phyloP scores from a whole-genome alignment of 37 sponge, comb jelly and placozoan genomes.

The Hexactinellida sp. region DNA sequence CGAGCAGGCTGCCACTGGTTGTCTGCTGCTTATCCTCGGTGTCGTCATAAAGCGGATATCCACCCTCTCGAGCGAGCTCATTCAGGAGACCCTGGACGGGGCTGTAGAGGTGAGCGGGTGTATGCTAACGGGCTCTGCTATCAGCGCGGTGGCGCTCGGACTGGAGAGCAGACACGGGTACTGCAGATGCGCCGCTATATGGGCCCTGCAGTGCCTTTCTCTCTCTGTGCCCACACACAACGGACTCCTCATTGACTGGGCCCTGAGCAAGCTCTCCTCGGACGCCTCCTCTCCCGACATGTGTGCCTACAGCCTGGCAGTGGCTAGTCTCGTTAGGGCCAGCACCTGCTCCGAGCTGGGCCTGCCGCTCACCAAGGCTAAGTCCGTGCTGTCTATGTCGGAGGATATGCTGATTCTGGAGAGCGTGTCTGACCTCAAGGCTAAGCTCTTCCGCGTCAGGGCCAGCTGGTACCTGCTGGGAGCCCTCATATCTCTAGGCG shows the following conservation, averaged over 20 bases:
- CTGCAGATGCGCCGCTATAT: conserved; percentile 60
- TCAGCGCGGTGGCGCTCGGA: conserved; percentile 40
- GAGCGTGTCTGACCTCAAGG: neutral
- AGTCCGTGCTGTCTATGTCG: conserved; percentile 17
- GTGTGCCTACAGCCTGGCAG: conserved; percentile 54
- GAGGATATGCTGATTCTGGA: conserved; percentile 9
- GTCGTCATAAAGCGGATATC: neutral
- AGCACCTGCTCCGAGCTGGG: conserved; percentile 70
- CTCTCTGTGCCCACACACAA: conserved; percentile 79
- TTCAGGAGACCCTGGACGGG: neutral
- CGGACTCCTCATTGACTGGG: conserved; percentile 46
- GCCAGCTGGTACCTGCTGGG: conserved; percentile 80
- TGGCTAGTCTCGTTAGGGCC: conserved; percentile 73
- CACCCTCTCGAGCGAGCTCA: neutral
- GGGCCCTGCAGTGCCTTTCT: conserved; percentile 73
- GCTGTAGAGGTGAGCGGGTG: neutral
- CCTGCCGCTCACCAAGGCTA: conserved; percentile 55
- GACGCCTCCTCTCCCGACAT: conserved; percentile 29
- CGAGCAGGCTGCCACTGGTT: neutral
- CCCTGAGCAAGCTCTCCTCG: conserved; percentile 31
- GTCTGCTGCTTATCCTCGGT: neutral
- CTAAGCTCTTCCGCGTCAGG: conserved; percentile 26
- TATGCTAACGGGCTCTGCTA: conserved; percentile 21
- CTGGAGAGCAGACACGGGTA: conserved; percentile 42
- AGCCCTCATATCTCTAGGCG: conserved; percentile 74